Percentiles rank a stretch among this genome's conserved stretches.
Conservation (phyloP, 2,113 vertebrate genomes). For the Leucosticte australis region DNA sequence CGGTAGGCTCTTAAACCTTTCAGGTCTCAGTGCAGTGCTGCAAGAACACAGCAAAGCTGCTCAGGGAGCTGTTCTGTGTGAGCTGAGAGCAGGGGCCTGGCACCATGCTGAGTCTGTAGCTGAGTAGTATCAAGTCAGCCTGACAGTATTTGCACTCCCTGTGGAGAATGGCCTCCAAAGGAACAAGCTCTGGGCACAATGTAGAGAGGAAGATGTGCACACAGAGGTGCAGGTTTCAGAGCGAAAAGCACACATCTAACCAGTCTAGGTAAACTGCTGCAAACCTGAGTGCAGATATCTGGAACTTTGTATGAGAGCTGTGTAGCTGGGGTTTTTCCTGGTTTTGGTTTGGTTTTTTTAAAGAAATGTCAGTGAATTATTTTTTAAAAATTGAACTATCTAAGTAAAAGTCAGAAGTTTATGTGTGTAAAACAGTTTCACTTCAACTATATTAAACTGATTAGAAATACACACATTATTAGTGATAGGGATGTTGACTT, state of each 20-base stretch:
- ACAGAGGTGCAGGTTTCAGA: neutral
- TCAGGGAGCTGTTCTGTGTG: neutral
- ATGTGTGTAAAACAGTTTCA: neutral
- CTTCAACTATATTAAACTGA: neutral
- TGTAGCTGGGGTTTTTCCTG: accelerated
- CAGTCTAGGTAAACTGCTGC: neutral
- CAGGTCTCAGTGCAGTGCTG: neutral
- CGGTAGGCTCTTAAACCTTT: neutral
- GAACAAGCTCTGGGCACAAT: neutral
- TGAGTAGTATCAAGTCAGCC: neutral
- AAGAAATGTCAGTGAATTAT: neutral
- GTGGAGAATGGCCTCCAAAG: neutral
- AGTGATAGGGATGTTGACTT: neutral
- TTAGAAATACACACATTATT: neutral
- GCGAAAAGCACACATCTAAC: neutral
- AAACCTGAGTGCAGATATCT: neutral
- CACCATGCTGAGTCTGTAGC: neutral
- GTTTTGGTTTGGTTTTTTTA: neutral
- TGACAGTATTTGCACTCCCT: neutral
- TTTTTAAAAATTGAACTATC: neutral
- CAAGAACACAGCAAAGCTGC: neutral
- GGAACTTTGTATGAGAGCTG: neutral
- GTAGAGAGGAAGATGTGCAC: neutral
- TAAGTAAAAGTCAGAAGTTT: neutral
- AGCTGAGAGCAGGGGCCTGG: neutral